Evolutionary conservation across 2,113 vertebrate genomes (phyloP).

Genomic region (Recurvirostra avosetta): DNA sequence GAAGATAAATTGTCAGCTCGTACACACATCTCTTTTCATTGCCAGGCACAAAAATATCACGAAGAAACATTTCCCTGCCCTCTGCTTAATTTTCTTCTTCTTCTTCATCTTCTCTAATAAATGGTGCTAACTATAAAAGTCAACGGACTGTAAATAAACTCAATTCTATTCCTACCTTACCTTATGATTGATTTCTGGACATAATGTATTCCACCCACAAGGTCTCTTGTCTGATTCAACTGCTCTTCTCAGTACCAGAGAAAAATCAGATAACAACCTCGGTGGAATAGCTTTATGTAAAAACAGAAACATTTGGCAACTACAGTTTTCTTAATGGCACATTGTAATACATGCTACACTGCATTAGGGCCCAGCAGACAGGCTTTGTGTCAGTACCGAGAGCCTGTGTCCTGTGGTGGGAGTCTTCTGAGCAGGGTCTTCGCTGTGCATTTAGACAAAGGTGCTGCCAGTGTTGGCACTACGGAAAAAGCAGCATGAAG

Average conservation of each 20-base stretch:
- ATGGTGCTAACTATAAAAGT: conserved; percentile 51
- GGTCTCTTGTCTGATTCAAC: conserved; percentile 50
- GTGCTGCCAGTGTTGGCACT: neutral
- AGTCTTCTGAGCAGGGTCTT: neutral
- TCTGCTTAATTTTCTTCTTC: conserved; percentile 45
- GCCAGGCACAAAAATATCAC: conserved; percentile 57
- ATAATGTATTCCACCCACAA: conserved; percentile 55
- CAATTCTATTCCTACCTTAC: conserved; percentile 33
- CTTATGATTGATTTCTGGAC: conserved; percentile 51
- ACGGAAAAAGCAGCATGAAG: neutral
- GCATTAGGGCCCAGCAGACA: neutral
- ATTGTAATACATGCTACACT: neutral
- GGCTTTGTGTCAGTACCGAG: neutral
- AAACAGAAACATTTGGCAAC: conserved; percentile 29
- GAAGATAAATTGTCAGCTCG: conserved; percentile 52
- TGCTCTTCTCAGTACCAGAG: conserved; percentile 6
- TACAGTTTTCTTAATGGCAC: neutral
- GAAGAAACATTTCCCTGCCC: neutral
- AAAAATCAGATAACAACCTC: conserved; percentile 49
- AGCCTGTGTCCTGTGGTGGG: fast-evolving
- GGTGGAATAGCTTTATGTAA: neutral
- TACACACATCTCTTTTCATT: conserved; percentile 48
- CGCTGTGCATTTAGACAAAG: neutral
- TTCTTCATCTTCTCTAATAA: conserved; percentile 48
- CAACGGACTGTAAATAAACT: conserved; percentile 50